Evolutionary conservation across 2,113 vertebrate genomes (phyloP).

Genomic region (Xenopus tropicalis): UCB_Xtro_10.0 CM004452.2:51607501-51608000

Average conservation of each 20-base stretch:
- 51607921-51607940: no score
- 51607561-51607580: constrained; percentile 47
- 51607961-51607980: no score
- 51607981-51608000: no score
- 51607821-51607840: constrained; percentile 35
- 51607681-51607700: constrained; percentile 47
- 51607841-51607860: no score
- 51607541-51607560: constrained; percentile 53
- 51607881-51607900: no score
- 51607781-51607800: constrained; percentile 32
- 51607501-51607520: no score
- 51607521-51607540: constrained; percentile 59
- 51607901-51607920: no score
- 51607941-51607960: no score
- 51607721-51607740: constrained; percentile 51
- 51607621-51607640: constrained; percentile 51
- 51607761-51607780: constrained; percentile 45
- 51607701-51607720: constrained; percentile 56
- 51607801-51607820: constrained; percentile 58
- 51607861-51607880: no score
- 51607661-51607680: not conserved
- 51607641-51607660: constrained; percentile 19
- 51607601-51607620: constrained; percentile 41
- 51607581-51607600: constrained; percentile 55
- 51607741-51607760: constrained; percentile 49